Percentiles rank a stretch among this genome's conserved stretches.
phyloP scores from a whole-genome alignment of 2,888 invertebrate species.

The Apodemia zela region DNA sequence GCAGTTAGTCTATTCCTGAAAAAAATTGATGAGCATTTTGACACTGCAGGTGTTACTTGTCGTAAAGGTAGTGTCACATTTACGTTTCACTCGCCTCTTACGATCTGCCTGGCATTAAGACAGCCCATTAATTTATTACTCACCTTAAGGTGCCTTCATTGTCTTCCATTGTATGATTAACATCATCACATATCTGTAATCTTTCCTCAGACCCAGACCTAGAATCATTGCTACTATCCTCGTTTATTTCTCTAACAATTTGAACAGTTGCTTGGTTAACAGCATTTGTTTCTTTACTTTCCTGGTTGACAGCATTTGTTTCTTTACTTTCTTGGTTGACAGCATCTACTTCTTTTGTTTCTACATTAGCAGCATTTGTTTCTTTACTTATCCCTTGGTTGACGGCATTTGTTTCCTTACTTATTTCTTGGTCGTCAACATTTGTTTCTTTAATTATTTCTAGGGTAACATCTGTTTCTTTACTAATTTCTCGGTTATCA shows the following conservation, averaged over 20 bases:
- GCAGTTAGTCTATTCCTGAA: no score
- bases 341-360: not conserved
- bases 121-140: not conserved
- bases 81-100: no score
- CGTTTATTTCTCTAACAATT: not conserved
- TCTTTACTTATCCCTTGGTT: not conserved
- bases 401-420: not conserved
- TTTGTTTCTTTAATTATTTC: no score
- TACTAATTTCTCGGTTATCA: not conserved
- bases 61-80: no score
- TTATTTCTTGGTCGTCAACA: not conserved
- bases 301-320: not conserved
- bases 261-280: not conserved
- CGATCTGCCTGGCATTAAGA: no score
- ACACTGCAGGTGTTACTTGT: no score
- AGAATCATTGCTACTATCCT: not conserved
- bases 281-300: not conserved
- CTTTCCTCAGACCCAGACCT: constrained; percentile 6
- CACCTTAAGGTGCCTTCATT: not conserved
- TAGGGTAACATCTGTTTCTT: not conserved
- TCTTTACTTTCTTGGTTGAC: not conserved
- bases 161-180: not conserved
- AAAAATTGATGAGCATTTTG: no score
- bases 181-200: constrained; percentile 5
- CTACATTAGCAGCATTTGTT: not conserved